These are phyloP conservation scores for Amphipoea lucens DNA, from an alignment of 2,888 invertebrate species.

Conservation along the genomic window DNA sequence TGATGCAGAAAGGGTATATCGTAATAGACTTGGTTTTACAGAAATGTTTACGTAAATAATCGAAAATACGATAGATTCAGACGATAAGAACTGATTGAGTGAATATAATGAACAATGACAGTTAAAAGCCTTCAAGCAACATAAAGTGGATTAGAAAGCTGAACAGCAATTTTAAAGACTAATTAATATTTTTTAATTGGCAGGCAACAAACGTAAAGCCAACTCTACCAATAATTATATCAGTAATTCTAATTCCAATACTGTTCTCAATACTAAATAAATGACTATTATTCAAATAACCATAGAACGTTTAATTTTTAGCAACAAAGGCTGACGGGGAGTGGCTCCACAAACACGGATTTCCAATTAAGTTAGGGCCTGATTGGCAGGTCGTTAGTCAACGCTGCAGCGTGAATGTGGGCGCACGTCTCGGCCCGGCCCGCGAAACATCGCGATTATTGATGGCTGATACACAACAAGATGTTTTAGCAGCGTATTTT, in stretches of 20 bases:
- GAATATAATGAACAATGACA: not conserved
- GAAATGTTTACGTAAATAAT: not conserved
- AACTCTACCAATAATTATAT: not conserved
- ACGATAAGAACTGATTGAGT: not conserved
- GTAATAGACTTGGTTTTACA: not conserved
- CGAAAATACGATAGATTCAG: not conserved
- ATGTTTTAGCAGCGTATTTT: conserved; percentile 60
- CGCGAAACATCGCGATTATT: conserved; percentile 73
- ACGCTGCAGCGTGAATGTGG: conserved; percentile 85
- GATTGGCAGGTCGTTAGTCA: conserved; percentile 91
- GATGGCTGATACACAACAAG: conserved; percentile 71
- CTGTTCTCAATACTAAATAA: conserved; percentile 36
- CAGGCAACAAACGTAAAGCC: not conserved
- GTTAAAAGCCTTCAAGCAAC: not conserved
- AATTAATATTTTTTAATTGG: not conserved
- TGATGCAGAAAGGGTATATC: not conserved
- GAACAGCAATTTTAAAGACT: not conserved
- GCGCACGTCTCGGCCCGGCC: conserved; percentile 71
- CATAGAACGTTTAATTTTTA: conserved; percentile 85
- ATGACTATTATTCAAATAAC: conserved; percentile 63
- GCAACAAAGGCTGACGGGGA: conserved; percentile 85
- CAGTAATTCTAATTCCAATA: conserved; percentile 13
- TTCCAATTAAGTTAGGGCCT: conserved; percentile 90
- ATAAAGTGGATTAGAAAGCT: not conserved
- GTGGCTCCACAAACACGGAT: conserved; percentile 89